Percentiles rank a stretch among this genome's conserved stretches.
Conservation (phyloP, 2,797 vertebrate species). For the Hydrophis major region DNA sequence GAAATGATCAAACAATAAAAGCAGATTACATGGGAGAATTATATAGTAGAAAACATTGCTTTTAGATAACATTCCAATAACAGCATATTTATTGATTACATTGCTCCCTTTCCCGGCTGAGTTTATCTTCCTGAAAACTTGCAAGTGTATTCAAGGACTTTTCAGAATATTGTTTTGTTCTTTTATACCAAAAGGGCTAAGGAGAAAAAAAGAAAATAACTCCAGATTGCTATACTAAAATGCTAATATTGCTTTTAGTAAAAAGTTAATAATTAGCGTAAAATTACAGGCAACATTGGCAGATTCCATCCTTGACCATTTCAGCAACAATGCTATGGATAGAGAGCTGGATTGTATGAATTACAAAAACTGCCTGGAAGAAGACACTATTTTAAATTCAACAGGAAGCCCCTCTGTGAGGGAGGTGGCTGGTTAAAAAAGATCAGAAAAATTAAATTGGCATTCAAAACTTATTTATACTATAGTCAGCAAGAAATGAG, state of each 20-base stretch:
- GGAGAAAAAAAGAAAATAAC: not conserved
- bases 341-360: not conserved
- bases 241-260: not conserved
- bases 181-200: not conserved
- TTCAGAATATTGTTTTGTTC: not conserved
- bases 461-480: not conserved
- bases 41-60: not conserved
- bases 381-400: no score
- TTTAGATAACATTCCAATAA: not conserved
- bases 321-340: not conserved
- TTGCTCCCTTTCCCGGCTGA: not conserved
- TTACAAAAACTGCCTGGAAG: not conserved
- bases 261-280: not conserved
- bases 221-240: not conserved
- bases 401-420: no score
- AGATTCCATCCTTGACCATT: not conserved
- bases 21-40: not conserved
- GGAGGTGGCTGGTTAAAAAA: no score
- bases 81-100: not conserved
- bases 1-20: not conserved
- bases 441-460: not conserved
- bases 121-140: not conserved
- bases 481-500: not conserved
- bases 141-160: not conserved
- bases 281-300: not conserved